Evolutionary conservation across 2,797 vertebrate genomes (phyloP).

Genomic region (Chloroceryle amazona): DNA sequence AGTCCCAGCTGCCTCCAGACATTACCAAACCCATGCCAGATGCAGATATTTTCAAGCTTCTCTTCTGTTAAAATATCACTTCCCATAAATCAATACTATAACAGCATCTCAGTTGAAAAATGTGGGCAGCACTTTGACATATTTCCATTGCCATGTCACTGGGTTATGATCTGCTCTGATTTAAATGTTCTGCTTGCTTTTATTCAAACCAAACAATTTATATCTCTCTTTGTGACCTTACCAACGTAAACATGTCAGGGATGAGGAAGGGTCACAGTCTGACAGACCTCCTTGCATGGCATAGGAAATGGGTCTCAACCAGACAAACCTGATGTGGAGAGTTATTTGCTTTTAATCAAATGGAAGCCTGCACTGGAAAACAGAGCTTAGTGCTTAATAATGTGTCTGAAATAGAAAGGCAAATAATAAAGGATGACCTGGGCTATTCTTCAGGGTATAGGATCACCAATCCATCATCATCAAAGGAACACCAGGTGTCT

Average conservation of each 20-base stretch:
- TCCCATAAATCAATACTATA: neutral
- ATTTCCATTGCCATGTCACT: neutral
- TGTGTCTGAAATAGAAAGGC: neutral
- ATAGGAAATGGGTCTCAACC: neutral
- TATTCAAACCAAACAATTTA: slow-evolving; percentile 40
- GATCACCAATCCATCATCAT: neutral
- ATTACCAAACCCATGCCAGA: neutral
- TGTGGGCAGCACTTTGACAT: slow-evolving; percentile 5
- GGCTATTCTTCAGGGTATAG: neutral
- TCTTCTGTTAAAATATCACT: slow-evolving; percentile 23
- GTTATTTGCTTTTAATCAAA: slow-evolving; percentile 24
- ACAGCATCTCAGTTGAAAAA: slow-evolving; percentile 19
- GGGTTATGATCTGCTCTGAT: slow-evolving; percentile 23
- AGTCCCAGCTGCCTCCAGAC: neutral
- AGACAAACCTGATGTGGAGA: neutral
- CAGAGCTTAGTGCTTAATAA: neutral
- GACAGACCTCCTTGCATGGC: neutral
- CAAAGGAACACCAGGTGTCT: neutral
- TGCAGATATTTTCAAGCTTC: neutral
- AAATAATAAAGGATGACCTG: neutral
- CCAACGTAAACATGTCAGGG: slow-evolving; percentile 11
- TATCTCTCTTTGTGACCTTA: neutral
- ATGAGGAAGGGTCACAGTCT: slow-evolving; percentile 24
- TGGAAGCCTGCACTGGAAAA: neutral
- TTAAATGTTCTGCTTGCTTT: slow-evolving; percentile 43